Percentiles rank a stretch among this genome's conserved stretches.
Conservation (phyloP, 1,140 invertebrate species). For the Scaptomyza graminum region DNA sequence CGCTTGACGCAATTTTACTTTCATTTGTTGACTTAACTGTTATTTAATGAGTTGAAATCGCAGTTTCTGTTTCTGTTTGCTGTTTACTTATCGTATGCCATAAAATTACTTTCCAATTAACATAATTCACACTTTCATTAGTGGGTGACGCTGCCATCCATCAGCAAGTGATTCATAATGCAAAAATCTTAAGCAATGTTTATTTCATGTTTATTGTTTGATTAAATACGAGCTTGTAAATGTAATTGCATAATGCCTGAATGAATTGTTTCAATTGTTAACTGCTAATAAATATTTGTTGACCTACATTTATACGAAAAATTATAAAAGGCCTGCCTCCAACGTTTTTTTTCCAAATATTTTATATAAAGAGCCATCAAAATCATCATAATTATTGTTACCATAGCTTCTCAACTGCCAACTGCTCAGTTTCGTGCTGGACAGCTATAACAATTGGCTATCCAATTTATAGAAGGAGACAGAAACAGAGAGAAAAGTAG, state of each 20-base stretch:
- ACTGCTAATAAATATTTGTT: slow-evolving; percentile 19
- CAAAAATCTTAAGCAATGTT: slow-evolving; percentile 12
- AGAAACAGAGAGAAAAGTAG: neutral
- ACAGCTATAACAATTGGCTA: slow-evolving; percentile 23
- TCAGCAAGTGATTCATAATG: slow-evolving; percentile 33
- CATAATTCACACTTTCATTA: slow-evolving; percentile 61
- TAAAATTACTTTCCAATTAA: slow-evolving; percentile 72
- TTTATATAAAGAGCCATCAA: slow-evolving; percentile 23
- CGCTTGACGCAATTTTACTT: slow-evolving; percentile 58
- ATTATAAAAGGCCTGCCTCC: slow-evolving; percentile 15
- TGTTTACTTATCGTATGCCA: slow-evolving; percentile 49
- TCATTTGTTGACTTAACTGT: slow-evolving; percentile 62
- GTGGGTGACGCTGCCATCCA: slow-evolving; percentile 12
- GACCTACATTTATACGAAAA: slow-evolving; percentile 1
- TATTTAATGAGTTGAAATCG: slow-evolving; percentile 62
- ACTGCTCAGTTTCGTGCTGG: slow-evolving; percentile 32
- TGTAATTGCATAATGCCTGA: slow-evolving; percentile 22
- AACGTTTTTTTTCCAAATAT: slow-evolving; percentile 1
- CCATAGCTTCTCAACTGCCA: slow-evolving; percentile 23
- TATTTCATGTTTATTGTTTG: slow-evolving; percentile 3
- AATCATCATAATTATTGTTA: slow-evolving; percentile 31
- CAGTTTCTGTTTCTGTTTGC: neutral
- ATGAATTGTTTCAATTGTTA: slow-evolving; percentile 37
- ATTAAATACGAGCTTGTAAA: slow-evolving; percentile 17
- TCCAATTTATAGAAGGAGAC: neutral